Percentiles rank a stretch among this genome's conserved stretches.
phyloP scores from a whole-genome alignment of 2,113 vertebrate genomes.

The Fukomys damarensis region DNA sequence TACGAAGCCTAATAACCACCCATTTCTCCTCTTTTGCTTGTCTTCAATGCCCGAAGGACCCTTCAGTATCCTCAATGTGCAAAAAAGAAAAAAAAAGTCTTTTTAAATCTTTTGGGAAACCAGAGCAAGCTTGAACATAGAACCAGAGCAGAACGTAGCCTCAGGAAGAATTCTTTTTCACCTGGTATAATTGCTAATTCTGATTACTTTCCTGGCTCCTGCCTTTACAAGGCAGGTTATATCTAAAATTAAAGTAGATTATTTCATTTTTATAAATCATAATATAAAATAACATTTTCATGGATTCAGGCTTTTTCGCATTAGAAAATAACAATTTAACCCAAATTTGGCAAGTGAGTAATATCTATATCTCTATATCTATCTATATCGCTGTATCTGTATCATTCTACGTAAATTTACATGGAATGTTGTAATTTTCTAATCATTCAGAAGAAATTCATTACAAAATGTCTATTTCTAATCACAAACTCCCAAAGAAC shows the following conservation, averaged over 20 bases:
- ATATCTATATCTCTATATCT: neutral
- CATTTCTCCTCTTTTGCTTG: neutral
- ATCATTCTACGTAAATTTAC: too few relatives aligned
- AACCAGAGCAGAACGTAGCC: slow-evolving; percentile 64
- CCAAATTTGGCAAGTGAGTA: neutral
- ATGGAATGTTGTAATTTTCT: neutral
- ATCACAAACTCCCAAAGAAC: neutral
- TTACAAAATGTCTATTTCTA: neutral
- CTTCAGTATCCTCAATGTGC: slow-evolving; percentile 51
- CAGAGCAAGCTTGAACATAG: neutral
- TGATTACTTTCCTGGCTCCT: slow-evolving; percentile 61
- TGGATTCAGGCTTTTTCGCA: neutral
- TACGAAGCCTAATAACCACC: neutral
- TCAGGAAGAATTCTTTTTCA: slow-evolving; percentile 54
- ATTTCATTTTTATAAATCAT: slow-evolving; percentile 51
- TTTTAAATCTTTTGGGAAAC: neutral
- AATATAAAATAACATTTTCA: slow-evolving; percentile 45
- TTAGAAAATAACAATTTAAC: slow-evolving; percentile 31
- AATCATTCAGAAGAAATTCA: neutral
- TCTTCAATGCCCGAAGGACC: neutral
- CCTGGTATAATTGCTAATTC: slow-evolving; percentile 49
- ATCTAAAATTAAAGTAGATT: slow-evolving; percentile 69
- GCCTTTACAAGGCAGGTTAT: slow-evolving; percentile 66
- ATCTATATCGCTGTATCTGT: neutral
- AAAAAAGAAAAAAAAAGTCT: neutral